Percentiles rank a stretch among this genome's conserved stretches.
Conservation (phyloP, 1,140 invertebrate genomes). For the Galleria mellonella region DNA sequence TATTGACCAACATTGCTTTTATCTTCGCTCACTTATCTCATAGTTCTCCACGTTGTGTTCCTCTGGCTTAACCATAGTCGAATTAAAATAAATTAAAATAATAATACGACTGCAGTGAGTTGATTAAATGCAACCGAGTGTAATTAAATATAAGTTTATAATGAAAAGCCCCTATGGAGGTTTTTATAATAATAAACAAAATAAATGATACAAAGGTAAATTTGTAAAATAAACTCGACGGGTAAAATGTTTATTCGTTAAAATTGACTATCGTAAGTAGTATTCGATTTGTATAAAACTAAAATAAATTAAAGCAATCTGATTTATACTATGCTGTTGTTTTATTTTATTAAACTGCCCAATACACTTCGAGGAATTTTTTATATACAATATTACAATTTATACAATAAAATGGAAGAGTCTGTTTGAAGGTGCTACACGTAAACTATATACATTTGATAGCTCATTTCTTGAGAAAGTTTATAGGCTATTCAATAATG, state of each 20-base stretch:
- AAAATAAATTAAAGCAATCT: slow-evolving; percentile 74
- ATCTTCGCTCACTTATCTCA: neutral
- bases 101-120: slow-evolving; percentile 62
- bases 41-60: slow-evolving; percentile 56
- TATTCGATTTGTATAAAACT: slow-evolving; percentile 74
- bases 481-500: no score
- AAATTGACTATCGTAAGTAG: slow-evolving; percentile 71
- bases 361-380: no score
- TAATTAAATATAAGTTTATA: slow-evolving; percentile 71
- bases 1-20: neutral
- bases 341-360: slow-evolving; percentile 16
- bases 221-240: slow-evolving; percentile 70
- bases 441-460: no score
- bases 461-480: no score
- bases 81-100: slow-evolving; percentile 52
- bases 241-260: slow-evolving; percentile 71
- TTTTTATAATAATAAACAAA: slow-evolving; percentile 71
- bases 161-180: slow-evolving; percentile 72
- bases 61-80: slow-evolving; percentile 55
- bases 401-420: no score
- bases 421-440: no score
- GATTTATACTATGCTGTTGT: slow-evolving; percentile 67
- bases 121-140: slow-evolving; percentile 48
- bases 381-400: no score
- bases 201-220: slow-evolving; percentile 65